Evolutionary conservation across 64 coral and sea anemone genomes (phyloP), one percentile per base, ranked within the genome.

Genomic region (Stichodactyla helianthus): DNA sequence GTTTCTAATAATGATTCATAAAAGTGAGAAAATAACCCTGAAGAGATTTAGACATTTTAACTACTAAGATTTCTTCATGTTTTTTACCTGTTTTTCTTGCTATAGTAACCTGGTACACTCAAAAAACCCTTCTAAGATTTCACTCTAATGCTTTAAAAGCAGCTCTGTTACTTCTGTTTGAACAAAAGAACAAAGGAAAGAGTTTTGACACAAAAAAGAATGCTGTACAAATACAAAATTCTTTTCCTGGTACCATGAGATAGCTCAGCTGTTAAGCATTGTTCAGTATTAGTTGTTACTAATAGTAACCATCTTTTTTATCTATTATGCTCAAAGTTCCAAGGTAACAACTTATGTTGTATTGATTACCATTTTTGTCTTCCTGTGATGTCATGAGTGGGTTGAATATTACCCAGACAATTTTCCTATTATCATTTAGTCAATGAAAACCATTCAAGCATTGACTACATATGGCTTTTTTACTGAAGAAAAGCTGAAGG

Each of bases 331-430:
- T 31, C 27, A 58, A 58, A 27, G 25, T 74, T 27, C 68, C 68
- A 74, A 27, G 25, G 68, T 74, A 10, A 74, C 8, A 10, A 27
- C 23, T 31, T 74, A 31, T 23, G 23, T 74, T 4, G 27, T 71
- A 71, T 71, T 74, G 68, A 31, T 31, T 23, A 12, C 12, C 27
- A 11, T 74, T 23, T 74, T 74, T 74, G 68, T 74, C 68, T 74
- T 74, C 68, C 68, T 74, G 68, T 74, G 68, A 74, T 74, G 68
- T 74, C 68, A 74, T 74, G n/a, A 68, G 63, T 68, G 63, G 63
- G 63, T 20, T 74, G 5, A 74, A 74, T 10, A 74, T 28, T 19
- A 6, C 20, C 20, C 20, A 25, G 5, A 18, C 13, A 0, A 70
- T 23, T 74, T 26, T 26, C 27, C 11, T 11, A 2, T 31, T 23